Evolutionary conservation across 2,888 invertebrate species (phyloP), one percentile per base, ranked within the genome.

Genomic region (Neuroscelio doddi): DNA sequence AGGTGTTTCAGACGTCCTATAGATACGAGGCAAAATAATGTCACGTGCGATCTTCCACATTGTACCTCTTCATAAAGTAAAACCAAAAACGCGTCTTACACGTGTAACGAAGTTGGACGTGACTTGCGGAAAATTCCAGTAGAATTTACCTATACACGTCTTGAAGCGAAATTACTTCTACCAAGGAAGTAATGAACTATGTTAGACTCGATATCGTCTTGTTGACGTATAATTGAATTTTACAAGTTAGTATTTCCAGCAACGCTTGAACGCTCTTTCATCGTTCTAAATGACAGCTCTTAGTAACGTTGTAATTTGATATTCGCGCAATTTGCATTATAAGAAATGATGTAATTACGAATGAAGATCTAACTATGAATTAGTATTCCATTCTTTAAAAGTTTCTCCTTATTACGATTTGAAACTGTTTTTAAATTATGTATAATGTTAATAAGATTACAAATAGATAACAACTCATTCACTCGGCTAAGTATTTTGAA

Each of bases 211-310:
- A 38, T 16, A 38, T 38, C 38, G 38, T n/a, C 21, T 16, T 38
- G 38, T 38, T 38, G 38, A 38, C 17, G 21, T 15, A 15, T 38
- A 38, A 38, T 42, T 12, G 10, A 26, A 42, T 26, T 42, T 9
- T n/a, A 10, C 17, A 44, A 44, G 44, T 29, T 44, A 26, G 29
- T 44, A 15, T 14, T 44, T 27, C n/a, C 12, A 44, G 21, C 24
- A 41, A 41, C 41, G 41, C 41, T 41, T 10, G 41, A 17, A 41
- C 41, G 41, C 41, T 41, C 38, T 38, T 15, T 38, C 38, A n/a
- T 38, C 38, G 38, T 38, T 38, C 38, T 16, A 4, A 38, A 16
- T 38, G 38, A 38, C 21, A 38, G 38, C 38, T 38, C 21, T 38
- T 32, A 32, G 32, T 12, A 12, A 12, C 32, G 32, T 2, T 32